Conservation (phyloP, 2,888 invertebrate genomes). For the Agrotis clavis region DNA sequence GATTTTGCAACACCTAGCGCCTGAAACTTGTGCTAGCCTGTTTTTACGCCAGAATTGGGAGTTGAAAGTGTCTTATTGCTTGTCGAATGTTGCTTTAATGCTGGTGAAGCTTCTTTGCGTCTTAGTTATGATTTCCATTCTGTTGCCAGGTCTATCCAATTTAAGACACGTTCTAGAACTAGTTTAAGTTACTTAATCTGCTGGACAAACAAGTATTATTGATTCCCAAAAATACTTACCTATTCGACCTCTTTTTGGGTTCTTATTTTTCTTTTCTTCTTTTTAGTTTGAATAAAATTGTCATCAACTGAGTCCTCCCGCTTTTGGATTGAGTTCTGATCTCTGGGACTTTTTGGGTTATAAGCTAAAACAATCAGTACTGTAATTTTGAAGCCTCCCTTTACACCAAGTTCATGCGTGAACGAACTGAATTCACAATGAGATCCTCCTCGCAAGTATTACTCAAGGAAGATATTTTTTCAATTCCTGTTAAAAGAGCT, state of each 20-base stretch:
- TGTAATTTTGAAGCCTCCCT: constrained; percentile 27
- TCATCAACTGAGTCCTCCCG: too few species aligned
- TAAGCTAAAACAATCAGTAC: constrained; percentile 11
- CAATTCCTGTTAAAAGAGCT: constrained; percentile 28
- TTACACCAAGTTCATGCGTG: constrained; percentile 29
- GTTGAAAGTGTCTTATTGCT: neutral
- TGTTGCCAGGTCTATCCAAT: neutral
- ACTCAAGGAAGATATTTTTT: constrained; percentile 35
- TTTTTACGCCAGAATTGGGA: neutral
- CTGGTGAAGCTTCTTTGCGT: neutral
- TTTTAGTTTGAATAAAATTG: too few species aligned
- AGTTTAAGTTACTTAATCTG: neutral
- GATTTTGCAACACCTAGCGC: constrained; percentile 1
- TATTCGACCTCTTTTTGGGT: too few species aligned
- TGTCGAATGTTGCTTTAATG: neutral
- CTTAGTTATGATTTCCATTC: neutral
- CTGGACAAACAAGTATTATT: too few species aligned
- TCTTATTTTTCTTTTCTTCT: too few species aligned
- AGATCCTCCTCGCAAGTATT: constrained; percentile 27
- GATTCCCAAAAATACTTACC: neutral
- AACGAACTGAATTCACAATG: constrained; percentile 34
- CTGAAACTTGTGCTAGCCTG: neutral
- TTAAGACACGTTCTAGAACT: neutral
- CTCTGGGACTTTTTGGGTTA: neutral
- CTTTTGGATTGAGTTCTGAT: too few species aligned